These are phyloP conservation scores for Hipposideros armiger DNA, from an alignment of 2,113 vertebrate genomes.

Conservation along the genomic window DNA sequence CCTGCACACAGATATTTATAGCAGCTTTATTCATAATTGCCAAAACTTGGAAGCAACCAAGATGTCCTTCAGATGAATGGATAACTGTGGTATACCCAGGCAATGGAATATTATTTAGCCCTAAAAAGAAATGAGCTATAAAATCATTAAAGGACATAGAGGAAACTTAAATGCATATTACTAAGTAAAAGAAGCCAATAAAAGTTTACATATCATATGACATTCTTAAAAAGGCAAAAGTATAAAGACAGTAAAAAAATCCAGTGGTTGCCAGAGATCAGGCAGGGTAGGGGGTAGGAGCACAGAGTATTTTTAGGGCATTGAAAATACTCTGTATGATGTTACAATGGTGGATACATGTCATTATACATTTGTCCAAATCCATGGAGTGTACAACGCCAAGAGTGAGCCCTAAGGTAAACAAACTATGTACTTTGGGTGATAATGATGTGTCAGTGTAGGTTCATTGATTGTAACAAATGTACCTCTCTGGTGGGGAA, in stretches of 20 bases:
- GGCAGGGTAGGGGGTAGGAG: not conserved
- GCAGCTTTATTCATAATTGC: constrained; percentile 22
- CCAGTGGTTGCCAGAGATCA: not conserved
- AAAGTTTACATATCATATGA: not conserved
- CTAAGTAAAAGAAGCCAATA: not conserved
- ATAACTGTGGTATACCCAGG: not conserved
- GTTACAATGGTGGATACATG: not conserved
- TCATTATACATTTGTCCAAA: constrained; percentile 1
- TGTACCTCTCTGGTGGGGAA: not conserved
- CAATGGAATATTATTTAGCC: not conserved
- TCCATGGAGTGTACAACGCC: not conserved
- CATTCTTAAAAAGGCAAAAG: not conserved
- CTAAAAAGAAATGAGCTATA: not conserved
- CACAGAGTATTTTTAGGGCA: not conserved
- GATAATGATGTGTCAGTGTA: not conserved
- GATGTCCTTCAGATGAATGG: not conserved
- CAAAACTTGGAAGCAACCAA: constrained; percentile 7
- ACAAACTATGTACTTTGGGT: not conserved
- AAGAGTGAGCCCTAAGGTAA: not conserved
- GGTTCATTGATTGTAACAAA: not conserved
- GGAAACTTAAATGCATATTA: not conserved
- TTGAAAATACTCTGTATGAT: not conserved
- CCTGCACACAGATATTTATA: not conserved
- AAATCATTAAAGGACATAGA: not conserved
- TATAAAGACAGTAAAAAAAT: not conserved